Evolutionary conservation across 2,113 vertebrate genomes (phyloP).

Genomic region (Osmerus mordax): DNA sequence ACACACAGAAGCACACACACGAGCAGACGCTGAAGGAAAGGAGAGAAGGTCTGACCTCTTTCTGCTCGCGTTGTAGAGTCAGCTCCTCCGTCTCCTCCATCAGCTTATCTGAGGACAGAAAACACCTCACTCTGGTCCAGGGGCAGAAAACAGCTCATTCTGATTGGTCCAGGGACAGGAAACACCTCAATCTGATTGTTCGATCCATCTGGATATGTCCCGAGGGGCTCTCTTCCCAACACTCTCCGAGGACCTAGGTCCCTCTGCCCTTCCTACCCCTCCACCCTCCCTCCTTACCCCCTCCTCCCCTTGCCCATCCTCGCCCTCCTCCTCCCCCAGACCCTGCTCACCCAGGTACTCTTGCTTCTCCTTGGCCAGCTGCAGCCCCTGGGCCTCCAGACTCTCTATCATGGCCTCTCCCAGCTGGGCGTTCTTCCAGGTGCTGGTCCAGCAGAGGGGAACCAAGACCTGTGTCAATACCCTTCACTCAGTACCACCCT

Average conservation of each 20-base stretch:
- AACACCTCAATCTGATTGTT: no score
- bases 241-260: not conserved
- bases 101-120: slow-evolving; percentile 83
- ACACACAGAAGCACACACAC: not conserved
- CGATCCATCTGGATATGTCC: no score
- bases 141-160: no score
- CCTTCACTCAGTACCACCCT: no score
- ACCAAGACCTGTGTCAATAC: no score
- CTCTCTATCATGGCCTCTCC: slow-evolving; percentile 98
- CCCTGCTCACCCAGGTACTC: slow-evolving; percentile 85
- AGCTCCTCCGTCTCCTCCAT: slow-evolving; percentile 98
- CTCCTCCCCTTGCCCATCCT: not conserved
- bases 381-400: slow-evolving; percentile 93
- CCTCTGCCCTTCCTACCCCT: not conserved
- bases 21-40: not conserved
- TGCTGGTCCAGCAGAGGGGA: slow-evolving; percentile 65
- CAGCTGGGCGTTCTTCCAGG: slow-evolving; percentile 94
- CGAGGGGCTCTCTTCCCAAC: not conserved
- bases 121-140: not conserved
- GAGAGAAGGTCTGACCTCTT: slow-evolving; percentile 73
- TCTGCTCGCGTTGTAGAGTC: slow-evolving; percentile 88
- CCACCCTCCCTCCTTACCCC: not conserved
- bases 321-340: not conserved
- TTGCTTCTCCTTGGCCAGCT: slow-evolving; percentile 96
- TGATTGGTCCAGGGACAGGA: no score